Base-by-base conservation (phyloP, 1,140 invertebrate species). In the Megalonaias nervosa region DNA sequence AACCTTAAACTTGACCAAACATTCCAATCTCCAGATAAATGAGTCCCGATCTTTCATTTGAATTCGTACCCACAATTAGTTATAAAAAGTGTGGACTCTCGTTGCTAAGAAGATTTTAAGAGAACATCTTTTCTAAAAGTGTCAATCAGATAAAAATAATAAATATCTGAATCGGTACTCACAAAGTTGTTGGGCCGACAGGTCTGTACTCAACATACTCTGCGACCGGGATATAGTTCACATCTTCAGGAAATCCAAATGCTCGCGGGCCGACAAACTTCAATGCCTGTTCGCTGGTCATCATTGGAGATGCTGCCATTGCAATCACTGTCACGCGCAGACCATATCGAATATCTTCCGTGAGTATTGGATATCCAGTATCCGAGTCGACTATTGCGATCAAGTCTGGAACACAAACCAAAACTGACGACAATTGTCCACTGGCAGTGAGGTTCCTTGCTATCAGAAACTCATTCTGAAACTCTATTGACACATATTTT, bases 381-480 rank as follows among this genome's bases (percentile, higher is more conserved):
- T 89, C 87, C 1, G 82, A 71, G 60, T 89, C 87, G 38, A 89
- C 68, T 19, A 88, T 70, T 17, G 81, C 79, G n/a, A 89, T 88
- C 9, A 89, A 75, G 68, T 89, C 88, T 31, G 88, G 88, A 14
- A 82, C 81, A 67, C 75, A 82, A 1, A 82, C 86, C 14, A 88
- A 21, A 17, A 84, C 74, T 17, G 81, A 17, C 38, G 5, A 38
- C 38, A 9, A 38, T 3, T 62, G 67, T 15, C 60, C 23, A n/a
- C n/a, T 58, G 13, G 12, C 38, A 11, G 16, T 48, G 15, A 60
- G 65, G 76, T 23, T 82, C 61, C 68, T 79, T 21, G 71, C 86
- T 57, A 89, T 71, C 17, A 89, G 75, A 70, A 87, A 87, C 75
- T 89, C 88, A 75, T 89, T 89, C 74, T 89, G 87, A 71, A 89